These are phyloP conservation scores for Montipora sp. DNA, from an alignment of 64 coral and sea anemone genomes.

Conservation along the genomic window DNA sequence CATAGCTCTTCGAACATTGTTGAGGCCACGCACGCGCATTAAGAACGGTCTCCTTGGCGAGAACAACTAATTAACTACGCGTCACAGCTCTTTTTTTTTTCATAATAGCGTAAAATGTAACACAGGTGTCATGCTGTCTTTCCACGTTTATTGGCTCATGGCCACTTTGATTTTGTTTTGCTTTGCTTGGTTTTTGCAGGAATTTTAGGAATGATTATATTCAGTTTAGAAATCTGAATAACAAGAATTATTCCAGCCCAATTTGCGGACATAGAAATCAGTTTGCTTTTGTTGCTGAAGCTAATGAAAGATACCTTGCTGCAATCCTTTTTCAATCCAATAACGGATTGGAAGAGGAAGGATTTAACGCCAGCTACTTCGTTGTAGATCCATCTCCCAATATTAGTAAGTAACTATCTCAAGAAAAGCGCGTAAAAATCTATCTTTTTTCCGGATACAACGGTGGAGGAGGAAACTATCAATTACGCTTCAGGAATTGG, in stretches of 20 bases:
- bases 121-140: too few species aligned
- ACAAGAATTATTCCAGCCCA: neutral
- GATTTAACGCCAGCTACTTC: neutral
- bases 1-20: too few species aligned
- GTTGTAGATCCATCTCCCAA: neutral
- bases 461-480: too few species aligned
- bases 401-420: neutral
- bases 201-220: slow-evolving; percentile 1
- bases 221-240: neutral
- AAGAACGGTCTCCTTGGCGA: too few species aligned
- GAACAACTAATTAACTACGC: too few species aligned
- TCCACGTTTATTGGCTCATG: too few species aligned
- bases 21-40: too few species aligned
- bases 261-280: neutral
- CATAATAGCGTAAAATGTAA: too few species aligned
- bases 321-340: neutral
- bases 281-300: neutral
- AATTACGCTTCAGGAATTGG: too few species aligned
- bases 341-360: neutral
- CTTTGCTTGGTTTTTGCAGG: neutral
- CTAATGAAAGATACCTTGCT: neutral
- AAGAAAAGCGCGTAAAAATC: too few species aligned
- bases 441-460: too few species aligned
- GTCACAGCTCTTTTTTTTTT: too few species aligned
- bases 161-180: neutral